These are phyloP conservation scores for Crocuta crocuta DNA, from an alignment of 2,113 vertebrate genomes.

Conservation along the genomic window DNA sequence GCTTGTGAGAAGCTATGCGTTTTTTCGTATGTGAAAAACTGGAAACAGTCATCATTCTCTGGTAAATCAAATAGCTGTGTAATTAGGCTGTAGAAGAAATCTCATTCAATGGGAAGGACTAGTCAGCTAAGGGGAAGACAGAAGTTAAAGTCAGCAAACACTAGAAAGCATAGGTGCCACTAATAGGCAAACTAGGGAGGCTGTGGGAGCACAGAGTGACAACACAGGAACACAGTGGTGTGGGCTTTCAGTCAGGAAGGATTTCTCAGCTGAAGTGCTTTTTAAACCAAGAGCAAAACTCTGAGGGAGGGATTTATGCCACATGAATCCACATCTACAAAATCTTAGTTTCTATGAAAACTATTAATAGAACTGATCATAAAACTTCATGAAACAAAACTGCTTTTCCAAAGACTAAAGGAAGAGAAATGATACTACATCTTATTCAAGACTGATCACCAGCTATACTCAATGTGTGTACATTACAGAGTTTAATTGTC, in stretches of 20 bases:
- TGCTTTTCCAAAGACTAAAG: background rate
- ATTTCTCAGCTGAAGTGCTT: background rate
- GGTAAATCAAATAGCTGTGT: background rate
- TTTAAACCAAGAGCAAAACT: background rate
- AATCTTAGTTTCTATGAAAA: background rate
- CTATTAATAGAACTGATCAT: background rate
- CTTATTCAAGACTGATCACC: background rate
- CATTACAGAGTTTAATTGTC: background rate
- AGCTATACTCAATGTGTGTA: background rate
- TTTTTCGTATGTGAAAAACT: conserved; percentile 5
- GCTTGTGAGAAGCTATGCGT: background rate
- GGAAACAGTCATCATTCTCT: background rate
- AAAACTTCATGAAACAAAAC: background rate
- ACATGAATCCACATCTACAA: background rate
- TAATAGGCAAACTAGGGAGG: background rate
- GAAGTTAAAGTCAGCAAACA: background rate
- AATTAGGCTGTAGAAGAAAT: conserved; percentile 4
- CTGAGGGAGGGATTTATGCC: background rate
- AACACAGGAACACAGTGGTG: too few relatives aligned
- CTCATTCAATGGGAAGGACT: background rate
- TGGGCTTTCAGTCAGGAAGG: background rate
- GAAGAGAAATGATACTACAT: background rate
- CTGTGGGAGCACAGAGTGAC: rapidly evolving
- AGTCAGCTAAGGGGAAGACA: background rate
- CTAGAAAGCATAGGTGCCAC: background rate